These are phyloP conservation scores for Danaus chrysippus DNA, from an alignment of 2,888 invertebrate species.

Conservation along the genomic window DNA sequence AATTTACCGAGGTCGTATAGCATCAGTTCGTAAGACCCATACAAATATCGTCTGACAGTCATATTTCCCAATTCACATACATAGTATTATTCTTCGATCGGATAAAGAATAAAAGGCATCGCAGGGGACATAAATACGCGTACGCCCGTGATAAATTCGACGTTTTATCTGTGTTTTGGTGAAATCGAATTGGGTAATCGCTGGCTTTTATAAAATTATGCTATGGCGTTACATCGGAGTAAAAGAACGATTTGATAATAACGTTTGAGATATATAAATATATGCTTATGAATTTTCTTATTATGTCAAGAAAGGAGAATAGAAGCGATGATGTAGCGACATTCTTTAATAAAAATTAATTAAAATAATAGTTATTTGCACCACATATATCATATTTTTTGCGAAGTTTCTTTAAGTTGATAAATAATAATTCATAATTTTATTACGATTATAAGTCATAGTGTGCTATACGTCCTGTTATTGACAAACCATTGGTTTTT, in stretches of 20 bases:
- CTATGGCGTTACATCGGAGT: not conserved
- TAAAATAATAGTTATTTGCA: too few species aligned
- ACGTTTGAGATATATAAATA: too few species aligned
- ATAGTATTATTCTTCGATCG: conserved; percentile 28
- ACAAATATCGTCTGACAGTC: conserved; percentile 26
- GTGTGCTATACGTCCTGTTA: not conserved
- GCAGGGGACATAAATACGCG: conserved; percentile 28
- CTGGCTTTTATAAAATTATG: conserved; percentile 5
- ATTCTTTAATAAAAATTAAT: too few species aligned
- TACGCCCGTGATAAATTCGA: conserved; percentile 29
- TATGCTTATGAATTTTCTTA: too few species aligned
- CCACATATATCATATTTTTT: too few species aligned
- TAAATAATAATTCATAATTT: too few species aligned
- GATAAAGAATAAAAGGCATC: conserved; percentile 34
- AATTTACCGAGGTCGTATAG: conserved; percentile 16
- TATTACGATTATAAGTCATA: too few species aligned
- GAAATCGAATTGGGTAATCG: conserved; percentile 16
- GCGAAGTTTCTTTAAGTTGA: too few species aligned
- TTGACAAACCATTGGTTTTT: conserved; percentile 4
- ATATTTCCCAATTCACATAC: conserved; percentile 31
- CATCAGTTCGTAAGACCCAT: conserved; percentile 13
- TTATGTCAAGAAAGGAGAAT: too few species aligned
- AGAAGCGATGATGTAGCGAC: too few species aligned
- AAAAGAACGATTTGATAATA: too few species aligned
- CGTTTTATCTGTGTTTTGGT: conserved; percentile 30